Evolutionary conservation across 2,113 vertebrate species (phyloP).

Genomic region (Channa argus): DNA sequence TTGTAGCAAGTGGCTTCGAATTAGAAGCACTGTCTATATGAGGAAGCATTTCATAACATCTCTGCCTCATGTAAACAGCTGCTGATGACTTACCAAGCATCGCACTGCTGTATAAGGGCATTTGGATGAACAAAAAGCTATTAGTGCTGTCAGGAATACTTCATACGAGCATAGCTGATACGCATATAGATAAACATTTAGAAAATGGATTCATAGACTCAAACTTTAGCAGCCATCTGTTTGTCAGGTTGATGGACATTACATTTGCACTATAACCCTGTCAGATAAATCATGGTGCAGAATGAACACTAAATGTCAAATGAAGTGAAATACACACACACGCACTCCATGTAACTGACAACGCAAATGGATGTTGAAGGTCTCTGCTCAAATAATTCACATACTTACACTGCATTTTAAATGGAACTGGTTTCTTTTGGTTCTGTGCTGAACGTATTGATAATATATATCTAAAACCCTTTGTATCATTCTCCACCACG

Average conservation of each 20-base stretch:
- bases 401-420: not conserved
- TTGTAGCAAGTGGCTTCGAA: slow-evolving; percentile 27
- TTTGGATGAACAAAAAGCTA: slow-evolving; percentile 6
- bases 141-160: slow-evolving; percentile 14
- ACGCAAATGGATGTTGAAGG: too few species aligned
- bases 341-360: not conserved
- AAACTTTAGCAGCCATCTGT: slow-evolving; percentile 19
- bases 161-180: not conserved
- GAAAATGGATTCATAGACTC: not conserved
- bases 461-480: slow-evolving; percentile 13
- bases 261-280: too few species aligned
- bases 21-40: not conserved
- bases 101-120: not conserved
- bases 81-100: slow-evolving; percentile 22
- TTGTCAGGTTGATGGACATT: not conserved
- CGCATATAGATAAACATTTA: not conserved
- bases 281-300: not conserved
- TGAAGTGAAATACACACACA: not conserved
- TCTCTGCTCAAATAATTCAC: too few species aligned
- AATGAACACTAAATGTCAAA: too few species aligned
- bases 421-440: slow-evolving; percentile 2
- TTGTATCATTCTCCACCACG: slow-evolving; percentile 25
- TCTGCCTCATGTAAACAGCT: slow-evolving; percentile 12
- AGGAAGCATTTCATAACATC: slow-evolving; percentile 6
- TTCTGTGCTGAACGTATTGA: not conserved